Evolutionary conservation across 2,797 vertebrate species (phyloP), one percentile per base, ranked within the genome.

Genomic region (Enteromius mattozi): DNA sequence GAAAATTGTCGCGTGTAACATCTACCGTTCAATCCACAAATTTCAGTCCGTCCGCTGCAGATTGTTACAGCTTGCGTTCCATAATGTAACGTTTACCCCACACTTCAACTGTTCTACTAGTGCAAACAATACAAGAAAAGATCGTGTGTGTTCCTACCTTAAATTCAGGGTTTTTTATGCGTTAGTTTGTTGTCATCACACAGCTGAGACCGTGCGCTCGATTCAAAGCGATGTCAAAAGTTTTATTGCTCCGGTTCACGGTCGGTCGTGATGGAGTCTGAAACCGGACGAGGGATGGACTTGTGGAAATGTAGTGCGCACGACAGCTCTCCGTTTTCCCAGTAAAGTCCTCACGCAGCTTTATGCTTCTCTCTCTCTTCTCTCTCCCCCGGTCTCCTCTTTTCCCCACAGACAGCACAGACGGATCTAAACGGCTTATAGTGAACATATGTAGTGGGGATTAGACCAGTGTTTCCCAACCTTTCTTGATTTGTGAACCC

Each of bases 381-480:
- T 54, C 56, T 37, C 54, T 63, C 74, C 16, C 76, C 19, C 40
- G 66, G 21, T 47, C 30, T 40, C 68, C 2, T 33, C 9, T 61
- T 69, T 69, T 78, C 0, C 47, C 0, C 65, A 35, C 77, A 59
- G 16, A 42, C 80, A 63, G 47, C 40, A 68, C 45, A 76, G 81
- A 83, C 45, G 30, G 33, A 33, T 83, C 45, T 83, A 77, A 84
- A 37, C 75, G 19, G 82, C 21, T 84, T 84, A 77, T 30, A 47
- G 37, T 56, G 65, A 84, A 63, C 82, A 84, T 71, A 84, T 78
- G 66, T 24, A 61, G 82, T 35, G 51, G 42, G 65, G 75, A 70
- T 84, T 71, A 71, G 4, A 71, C 61, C 27, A 45, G 42, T 35
- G 63, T 80, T 69, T 66, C 51, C 51, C 17, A 61, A 16, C 2